Conservation (phyloP, 2,888 invertebrate genomes). For the Ormia ochracea region DNA sequence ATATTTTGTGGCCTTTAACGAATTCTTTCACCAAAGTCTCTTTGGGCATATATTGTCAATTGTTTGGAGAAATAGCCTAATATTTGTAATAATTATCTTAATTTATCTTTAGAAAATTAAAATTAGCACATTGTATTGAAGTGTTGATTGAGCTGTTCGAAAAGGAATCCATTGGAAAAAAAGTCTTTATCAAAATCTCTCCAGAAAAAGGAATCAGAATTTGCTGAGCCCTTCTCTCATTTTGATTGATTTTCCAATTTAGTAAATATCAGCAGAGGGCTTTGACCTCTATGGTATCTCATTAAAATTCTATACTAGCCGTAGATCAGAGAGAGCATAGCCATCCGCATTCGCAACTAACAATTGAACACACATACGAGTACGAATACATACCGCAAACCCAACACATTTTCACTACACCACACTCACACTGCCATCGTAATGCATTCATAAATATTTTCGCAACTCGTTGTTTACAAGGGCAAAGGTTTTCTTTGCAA, state of each 20-base stretch:
- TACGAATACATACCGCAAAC: background rate
- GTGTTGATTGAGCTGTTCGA: too few relatives aligned
- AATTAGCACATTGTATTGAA: too few relatives aligned
- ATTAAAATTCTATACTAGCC: conserved; percentile 1
- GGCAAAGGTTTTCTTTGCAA: conserved; percentile 52
- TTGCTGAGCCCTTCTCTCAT: background rate
- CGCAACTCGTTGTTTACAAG: conserved; percentile 28
- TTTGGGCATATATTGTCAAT: too few relatives aligned
- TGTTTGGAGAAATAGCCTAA: too few relatives aligned
- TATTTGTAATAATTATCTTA: too few relatives aligned
- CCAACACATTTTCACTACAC: too few relatives aligned
- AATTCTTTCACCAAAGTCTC: too few relatives aligned
- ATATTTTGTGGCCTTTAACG: too few relatives aligned
- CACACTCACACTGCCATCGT: background rate
- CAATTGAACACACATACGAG: background rate
- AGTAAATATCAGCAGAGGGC: background rate
- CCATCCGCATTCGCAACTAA: conserved; percentile 3
- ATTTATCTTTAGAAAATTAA: too few relatives aligned
- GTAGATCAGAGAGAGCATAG: conserved; percentile 31
- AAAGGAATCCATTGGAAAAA: too few relatives aligned
- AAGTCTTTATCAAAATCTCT: too few relatives aligned
- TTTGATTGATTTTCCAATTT: background rate
- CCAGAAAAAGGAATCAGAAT: too few relatives aligned
- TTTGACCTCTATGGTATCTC: background rate
- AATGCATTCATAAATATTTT: background rate